Percentiles rank a stretch among this genome's conserved stretches.
Evolutionary conservation across 1,140 invertebrate genomes (phyloP).

Genomic region (Condylostylus longicornis): DNA sequence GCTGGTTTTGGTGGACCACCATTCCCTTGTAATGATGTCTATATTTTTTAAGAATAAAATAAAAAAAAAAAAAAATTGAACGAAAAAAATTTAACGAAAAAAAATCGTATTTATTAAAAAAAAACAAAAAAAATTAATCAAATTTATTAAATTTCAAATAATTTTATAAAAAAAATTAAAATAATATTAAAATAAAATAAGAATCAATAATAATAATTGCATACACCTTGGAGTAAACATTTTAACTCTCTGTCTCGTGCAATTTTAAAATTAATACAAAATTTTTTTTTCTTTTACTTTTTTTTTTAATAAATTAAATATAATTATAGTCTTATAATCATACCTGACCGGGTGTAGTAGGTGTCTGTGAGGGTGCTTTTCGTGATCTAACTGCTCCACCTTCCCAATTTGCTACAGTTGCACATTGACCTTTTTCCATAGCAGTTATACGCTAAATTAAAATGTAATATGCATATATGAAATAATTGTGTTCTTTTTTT

Average conservation of each 20-base stretch:
- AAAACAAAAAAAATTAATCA: conserved; percentile 7
- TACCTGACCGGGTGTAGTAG: conserved; percentile 31
- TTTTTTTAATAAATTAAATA: no score
- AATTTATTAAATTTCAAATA: background rate
- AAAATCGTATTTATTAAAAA: conserved; percentile 8
- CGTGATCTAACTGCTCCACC: conserved; percentile 40
- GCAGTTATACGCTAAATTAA: conserved; percentile 38
- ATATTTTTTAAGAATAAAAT: background rate
- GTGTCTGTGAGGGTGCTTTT: conserved; percentile 37
- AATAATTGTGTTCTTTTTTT: no score
- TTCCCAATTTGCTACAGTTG: conserved; percentile 45
- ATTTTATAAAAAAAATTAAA: background rate
- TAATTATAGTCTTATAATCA: no score
- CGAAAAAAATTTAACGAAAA: background rate
- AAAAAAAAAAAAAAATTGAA: conserved; percentile 2
- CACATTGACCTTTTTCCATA: conserved; percentile 44
- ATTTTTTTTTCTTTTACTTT: no score
- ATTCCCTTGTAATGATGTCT: conserved; percentile 30
- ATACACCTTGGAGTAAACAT: background rate
- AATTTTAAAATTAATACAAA: no score
- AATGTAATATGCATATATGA: no score
- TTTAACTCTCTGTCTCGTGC: no score
- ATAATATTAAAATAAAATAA: no score
- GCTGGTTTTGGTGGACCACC: conserved; percentile 29
- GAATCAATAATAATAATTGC: no score